A percentile compares a stretch with the other conserved stretches of the same genome.
Conservation (phyloP, 2,797 vertebrate species). For the Hirundo rustica region DNA sequence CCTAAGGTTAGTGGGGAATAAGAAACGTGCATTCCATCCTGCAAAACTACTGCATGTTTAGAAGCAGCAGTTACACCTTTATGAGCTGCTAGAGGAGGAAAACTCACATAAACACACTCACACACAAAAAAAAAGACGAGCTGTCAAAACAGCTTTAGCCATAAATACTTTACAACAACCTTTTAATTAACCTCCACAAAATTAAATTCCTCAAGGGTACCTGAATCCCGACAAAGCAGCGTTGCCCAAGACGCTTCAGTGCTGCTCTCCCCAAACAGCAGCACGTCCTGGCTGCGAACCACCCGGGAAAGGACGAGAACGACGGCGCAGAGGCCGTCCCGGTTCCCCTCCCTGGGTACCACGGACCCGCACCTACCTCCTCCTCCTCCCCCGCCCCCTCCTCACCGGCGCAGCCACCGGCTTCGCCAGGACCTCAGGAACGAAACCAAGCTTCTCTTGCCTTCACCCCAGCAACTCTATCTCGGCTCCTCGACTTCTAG, state of each 20-base stretch:
- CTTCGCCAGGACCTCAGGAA: neutral
- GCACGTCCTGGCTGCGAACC: neutral
- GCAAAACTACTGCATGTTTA: neutral
- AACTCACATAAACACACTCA: neutral
- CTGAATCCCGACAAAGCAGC: neutral
- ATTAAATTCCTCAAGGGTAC: neutral
- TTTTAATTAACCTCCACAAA: neutral
- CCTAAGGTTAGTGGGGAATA: neutral
- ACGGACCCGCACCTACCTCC: neutral
- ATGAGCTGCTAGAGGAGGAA: neutral
- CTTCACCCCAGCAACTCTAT: neutral
- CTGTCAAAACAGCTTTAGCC: neutral
- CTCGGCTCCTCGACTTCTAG: neutral
- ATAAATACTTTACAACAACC: neutral
- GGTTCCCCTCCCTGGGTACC: neutral
- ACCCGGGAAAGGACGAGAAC: neutral
- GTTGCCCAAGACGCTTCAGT: neutral
- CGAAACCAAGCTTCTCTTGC: neutral
- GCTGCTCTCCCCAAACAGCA: neutral
- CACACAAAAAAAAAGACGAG: neutral
- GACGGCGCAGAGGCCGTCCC: neutral
- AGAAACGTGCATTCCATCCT: neutral
- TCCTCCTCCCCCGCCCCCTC: neutral
- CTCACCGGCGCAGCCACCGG: neutral
- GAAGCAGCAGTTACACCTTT: neutral